Evolutionary conservation across 2,888 invertebrate genomes (phyloP).

Genomic region (Pherbina coryleti): DNA sequence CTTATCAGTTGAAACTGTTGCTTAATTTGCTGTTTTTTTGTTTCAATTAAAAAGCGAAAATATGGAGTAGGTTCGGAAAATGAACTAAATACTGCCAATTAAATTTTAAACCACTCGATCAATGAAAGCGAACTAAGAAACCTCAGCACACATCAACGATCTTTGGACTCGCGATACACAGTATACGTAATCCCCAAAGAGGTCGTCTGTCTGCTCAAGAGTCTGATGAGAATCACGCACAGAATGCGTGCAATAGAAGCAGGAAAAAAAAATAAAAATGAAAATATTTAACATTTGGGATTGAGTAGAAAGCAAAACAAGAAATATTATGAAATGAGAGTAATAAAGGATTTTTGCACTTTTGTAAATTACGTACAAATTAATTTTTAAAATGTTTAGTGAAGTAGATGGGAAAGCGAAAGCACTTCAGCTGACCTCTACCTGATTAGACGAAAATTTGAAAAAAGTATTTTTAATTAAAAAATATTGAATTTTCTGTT

Average conservation of each 20-base stretch:
- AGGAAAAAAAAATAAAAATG: background rate
- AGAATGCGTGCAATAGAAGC: conserved; percentile 4
- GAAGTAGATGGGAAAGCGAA: too few relatives aligned
- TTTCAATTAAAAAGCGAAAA: background rate
- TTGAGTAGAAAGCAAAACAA: too few relatives aligned
- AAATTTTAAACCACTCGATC: background rate
- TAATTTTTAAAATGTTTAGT: too few relatives aligned
- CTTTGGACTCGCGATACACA: conserved; percentile 13
- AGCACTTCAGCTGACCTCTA: too few relatives aligned
- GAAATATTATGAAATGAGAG: too few relatives aligned
- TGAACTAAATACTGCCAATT: background rate
- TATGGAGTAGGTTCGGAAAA: background rate
- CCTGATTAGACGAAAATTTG: too few relatives aligned
- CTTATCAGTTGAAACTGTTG: background rate
- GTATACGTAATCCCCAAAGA: conserved; percentile 9
- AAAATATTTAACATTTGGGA: background rate
- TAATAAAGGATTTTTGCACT: too few relatives aligned
- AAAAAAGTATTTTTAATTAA: too few relatives aligned
- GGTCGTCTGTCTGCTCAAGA: background rate
- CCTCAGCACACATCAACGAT: conserved; percentile 12
- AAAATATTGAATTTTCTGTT: too few relatives aligned
- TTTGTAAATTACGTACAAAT: too few relatives aligned
- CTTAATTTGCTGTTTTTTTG: background rate
- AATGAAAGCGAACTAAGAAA: background rate
- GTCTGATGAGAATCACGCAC: conserved; percentile 16